Conservation (phyloP, 1,140 invertebrate genomes). For the Delia radicum region DNA sequence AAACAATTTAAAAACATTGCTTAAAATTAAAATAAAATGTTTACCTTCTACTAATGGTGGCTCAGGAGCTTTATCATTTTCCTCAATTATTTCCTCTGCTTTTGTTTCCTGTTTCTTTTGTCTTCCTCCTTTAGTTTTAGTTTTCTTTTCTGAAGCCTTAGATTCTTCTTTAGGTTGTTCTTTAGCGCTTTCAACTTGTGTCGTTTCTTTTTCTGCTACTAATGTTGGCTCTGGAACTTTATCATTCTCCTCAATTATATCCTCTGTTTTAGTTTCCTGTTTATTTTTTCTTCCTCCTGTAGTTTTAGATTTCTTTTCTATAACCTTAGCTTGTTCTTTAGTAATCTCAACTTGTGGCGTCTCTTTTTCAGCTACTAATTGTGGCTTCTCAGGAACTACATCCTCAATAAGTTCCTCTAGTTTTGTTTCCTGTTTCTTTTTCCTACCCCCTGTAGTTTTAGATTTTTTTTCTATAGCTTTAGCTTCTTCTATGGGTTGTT, state of each 20-base stretch:
- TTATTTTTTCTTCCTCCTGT: neutral
- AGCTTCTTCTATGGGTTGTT: too few relatives aligned
- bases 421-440: slow-evolving; percentile 14
- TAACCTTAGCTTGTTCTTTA: neutral
- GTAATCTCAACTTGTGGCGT: neutral
- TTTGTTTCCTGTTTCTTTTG: neutral
- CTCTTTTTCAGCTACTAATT: neutral
- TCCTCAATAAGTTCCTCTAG: slow-evolving; percentile 8
- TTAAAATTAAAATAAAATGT: neutral
- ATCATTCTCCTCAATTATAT: too few relatives aligned
- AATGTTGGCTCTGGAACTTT: slow-evolving; percentile 26
- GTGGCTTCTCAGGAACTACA: neutral
- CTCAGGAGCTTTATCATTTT: neutral
- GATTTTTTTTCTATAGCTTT: neutral
- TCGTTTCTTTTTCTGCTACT: too few relatives aligned
- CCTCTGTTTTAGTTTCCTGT: slow-evolving; percentile 7
- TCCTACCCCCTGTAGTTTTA: neutral
- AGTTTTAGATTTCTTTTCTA: neutral
- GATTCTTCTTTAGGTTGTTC: slow-evolving; percentile 24
- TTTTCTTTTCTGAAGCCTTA: slow-evolving; percentile 26
- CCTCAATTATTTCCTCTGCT: neutral
- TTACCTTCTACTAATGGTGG: neutral
- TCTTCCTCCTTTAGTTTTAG: neutral
- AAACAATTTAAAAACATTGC: neutral
- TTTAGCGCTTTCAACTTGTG: slow-evolving; percentile 12